These are phyloP conservation scores for Serilophus lunatus DNA, from an alignment of 2,113 vertebrate genomes.

Conservation along the genomic window DNA sequence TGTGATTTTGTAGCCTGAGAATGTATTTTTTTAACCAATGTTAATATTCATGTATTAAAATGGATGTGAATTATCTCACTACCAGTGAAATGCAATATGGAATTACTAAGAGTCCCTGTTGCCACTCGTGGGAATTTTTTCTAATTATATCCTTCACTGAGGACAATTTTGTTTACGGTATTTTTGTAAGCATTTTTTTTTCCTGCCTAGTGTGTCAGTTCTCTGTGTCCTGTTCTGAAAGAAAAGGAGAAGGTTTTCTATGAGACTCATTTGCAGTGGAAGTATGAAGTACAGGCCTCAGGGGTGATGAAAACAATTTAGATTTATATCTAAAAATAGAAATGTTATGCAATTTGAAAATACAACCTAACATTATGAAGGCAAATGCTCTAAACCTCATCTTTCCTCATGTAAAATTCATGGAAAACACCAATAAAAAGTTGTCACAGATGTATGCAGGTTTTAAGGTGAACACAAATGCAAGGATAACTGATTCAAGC, in stretches of 20 bases:
- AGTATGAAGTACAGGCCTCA: neutral
- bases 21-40: neutral
- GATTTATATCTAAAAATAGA: slow-evolving; percentile 16
- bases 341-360: slow-evolving; percentile 8
- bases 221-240: neutral
- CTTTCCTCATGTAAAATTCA: neutral
- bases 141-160: neutral
- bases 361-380: slow-evolving; percentile 7
- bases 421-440: neutral
- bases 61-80: neutral
- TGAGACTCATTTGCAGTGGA: neutral
- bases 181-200: neutral
- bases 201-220: neutral
- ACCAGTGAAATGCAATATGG: neutral
- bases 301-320: slow-evolving; percentile 25
- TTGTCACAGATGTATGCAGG: neutral
- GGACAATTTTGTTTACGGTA: neutral
- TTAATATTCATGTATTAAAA: neutral
- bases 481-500: neutral
- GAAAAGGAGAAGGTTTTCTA: neutral
- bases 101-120: neutral
- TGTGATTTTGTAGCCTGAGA: neutral
- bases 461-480: neutral
- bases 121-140: neutral
- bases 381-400: slow-evolving; percentile 23